Base-by-base conservation (phyloP, 2,888 invertebrate genomes). In the Imbricaverruca yamaguchii region DNA sequence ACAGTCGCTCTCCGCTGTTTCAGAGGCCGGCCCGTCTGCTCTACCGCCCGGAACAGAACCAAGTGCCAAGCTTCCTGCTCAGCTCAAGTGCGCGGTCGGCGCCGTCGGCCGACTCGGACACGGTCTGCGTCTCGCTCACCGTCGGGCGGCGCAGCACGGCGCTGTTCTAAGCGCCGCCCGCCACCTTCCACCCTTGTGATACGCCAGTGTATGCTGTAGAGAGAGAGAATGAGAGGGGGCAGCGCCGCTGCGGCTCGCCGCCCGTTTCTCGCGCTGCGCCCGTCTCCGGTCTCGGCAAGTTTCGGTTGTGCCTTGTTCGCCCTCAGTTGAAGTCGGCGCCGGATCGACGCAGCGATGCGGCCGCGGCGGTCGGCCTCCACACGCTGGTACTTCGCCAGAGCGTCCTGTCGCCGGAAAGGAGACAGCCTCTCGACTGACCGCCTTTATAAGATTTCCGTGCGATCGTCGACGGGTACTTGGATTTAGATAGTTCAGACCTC, bases 1-100 rank as follows among this genome's bases (percentile, higher is more conserved):
- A 39, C 39, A 39, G 39, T 39, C 39, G 39, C 39, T 39, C 39
- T 39, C 39, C 18, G 0, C 67, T 23, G 23, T 67, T 23, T 23
- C 67, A 23, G 67, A 67, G 13, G 9, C 11, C 67, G 10, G 0
- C n/a, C 67, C n/a, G 13, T 25, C 67, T 69, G 69, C 18, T 69
- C 69, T n/a, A 18, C 67, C 67, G 67, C 15, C 69, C 69, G 69
- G 69, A 10, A 53, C 69, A 69, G 69, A 69, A 69, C 39, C 69
- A 69, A 69, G 69, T 69, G 69, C 69, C 69, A 69, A 69, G 69
- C 39, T 69, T 53, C 69, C 69, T 69, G 69, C n/a, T 69, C 69
- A 69, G 69, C 69, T 69, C 69, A 69, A 69, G 53, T 12, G 39
- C 39, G 39, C 69, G 69, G 18, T 15, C 21, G 18, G 63, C 21